Base-by-base conservation (phyloP, 2,113 vertebrate genomes). In the Rhinogobius similis region DNA sequence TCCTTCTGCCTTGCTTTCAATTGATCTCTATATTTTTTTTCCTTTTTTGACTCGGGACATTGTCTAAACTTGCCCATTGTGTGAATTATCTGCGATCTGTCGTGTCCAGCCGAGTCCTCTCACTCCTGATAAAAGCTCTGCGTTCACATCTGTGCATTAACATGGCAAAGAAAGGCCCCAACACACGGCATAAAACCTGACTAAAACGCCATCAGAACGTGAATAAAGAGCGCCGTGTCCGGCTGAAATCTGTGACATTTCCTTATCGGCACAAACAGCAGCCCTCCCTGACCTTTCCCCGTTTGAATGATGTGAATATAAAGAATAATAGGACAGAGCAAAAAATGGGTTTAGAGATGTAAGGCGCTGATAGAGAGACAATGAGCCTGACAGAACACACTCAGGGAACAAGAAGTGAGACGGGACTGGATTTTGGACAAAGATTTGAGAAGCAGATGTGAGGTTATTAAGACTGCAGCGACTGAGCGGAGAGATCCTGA, bases 61-160 rank as follows among this genome's bases (percentile, higher is more conserved):
- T 55, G 23, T 14, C 52, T 55, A 26, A 55, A 55, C 52, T 55
- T 50, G 46, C n/a, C 52, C 21, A 26, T 55, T 55, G 52, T 55
- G 52, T 14, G 52, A 26, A 24, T 13, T 14, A 55, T 55, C 52
- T 55, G 11, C 0, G 52, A 55, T 55, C 52, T 55, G 52, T 10
- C 52, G 12, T 7, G 52, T 55, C 23, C 52, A 24, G 21, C 23
- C 52, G 1, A 13, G n/a, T 8, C 3, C 23, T 24, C 3, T n/a
- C 46, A n/a, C 39, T 41, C 39, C 46, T 7, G 46, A 50, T 50
- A 50, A 50, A 20, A n/a, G 6, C 39, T 5, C n/a, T 18, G 50
- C 5, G 4, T 52, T 55, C 52, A 26, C 20, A 20, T 48, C 20
- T 50, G 20, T n/a, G 10, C 52, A 55, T 55, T 55, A 55, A 26